Base-by-base conservation (phyloP, 1,140 invertebrate species). In the Drosophila pallidifrons region DNA sequence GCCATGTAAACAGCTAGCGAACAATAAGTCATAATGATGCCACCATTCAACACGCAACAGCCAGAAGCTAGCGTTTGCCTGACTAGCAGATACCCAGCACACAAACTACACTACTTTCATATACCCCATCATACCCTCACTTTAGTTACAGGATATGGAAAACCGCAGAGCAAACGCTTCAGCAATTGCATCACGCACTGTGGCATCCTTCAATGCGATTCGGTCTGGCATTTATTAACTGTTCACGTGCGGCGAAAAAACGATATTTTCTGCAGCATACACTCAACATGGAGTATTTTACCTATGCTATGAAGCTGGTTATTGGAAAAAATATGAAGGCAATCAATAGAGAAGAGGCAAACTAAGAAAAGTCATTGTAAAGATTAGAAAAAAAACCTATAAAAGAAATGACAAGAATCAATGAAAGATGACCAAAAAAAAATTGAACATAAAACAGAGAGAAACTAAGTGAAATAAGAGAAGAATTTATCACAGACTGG, bases 141-240 rank as follows among this genome's bases (percentile, higher is more conserved):
- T 13, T 55, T 8, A 1, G 3, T 13, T 65, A n/a, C 15, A 65
- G 63, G 63, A 41, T 65, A 46, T 30, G 49, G 43, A 6, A 38
- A 75, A 58, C 66, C 65, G 30, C 66, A 67, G 41, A 35, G 43
- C 49, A 51, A 58, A 11, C 55, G 51, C 49, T 57, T 8, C 30
- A 45, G 82, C 79, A 87, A 77, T 88, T 82, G 80, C 83, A 75
- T 77, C 83, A 87, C 82, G 83, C 82, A 87, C 82, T 77, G 35
- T 6, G 73, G 55, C 61, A 68, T 57, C 61, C 72, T 82, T 82
- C 82, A 75, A 86, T 86, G 76, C 82, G 65, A 82, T 82, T 71
- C 74, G 76, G 77, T 68, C 70, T 88, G 77, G 71, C 85, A 83
- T 88, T 88, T 88, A 88, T 88, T 88, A 88, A 88, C 83, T 81